Evolutionary conservation across 2,888 invertebrate genomes (phyloP).

Genomic region (Phalera bucephala): DNA sequence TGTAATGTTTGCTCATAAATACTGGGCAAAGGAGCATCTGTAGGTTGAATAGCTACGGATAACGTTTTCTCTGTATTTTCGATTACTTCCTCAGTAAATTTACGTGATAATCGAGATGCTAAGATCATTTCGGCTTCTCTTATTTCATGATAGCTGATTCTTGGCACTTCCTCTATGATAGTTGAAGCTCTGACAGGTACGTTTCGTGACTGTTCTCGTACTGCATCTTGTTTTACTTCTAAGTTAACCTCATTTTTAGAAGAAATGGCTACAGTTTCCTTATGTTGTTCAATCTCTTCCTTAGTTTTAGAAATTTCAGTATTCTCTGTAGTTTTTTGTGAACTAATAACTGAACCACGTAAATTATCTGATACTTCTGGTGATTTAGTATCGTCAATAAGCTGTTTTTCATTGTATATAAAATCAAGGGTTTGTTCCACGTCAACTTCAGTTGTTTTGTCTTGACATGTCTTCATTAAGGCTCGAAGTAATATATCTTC

Average conservation of each 20-base stretch:
- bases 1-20: too few relatives aligned
- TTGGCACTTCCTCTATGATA: not conserved
- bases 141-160: not conserved
- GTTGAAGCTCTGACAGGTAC: not conserved
- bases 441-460: not conserved
- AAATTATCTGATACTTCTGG: not conserved
- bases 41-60: not conserved
- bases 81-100: not conserved
- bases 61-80: not conserved
- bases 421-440: not conserved
- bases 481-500: not conserved
- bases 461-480: not conserved
- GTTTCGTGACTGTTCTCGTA: not conserved
- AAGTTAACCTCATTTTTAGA: not conserved
- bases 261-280: not conserved
- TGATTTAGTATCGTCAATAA: not conserved
- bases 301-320: not conserved
- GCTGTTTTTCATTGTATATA: not conserved
- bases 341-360: not conserved
- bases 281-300: not conserved
- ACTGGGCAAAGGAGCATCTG: not conserved
- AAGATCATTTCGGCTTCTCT: conserved; percentile 2
- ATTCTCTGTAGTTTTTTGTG: not conserved
- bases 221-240: not conserved
- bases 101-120: not conserved